Conservation (phyloP, 2,797 vertebrate species). For the Acrossocheilus wenchowensis region DNA sequence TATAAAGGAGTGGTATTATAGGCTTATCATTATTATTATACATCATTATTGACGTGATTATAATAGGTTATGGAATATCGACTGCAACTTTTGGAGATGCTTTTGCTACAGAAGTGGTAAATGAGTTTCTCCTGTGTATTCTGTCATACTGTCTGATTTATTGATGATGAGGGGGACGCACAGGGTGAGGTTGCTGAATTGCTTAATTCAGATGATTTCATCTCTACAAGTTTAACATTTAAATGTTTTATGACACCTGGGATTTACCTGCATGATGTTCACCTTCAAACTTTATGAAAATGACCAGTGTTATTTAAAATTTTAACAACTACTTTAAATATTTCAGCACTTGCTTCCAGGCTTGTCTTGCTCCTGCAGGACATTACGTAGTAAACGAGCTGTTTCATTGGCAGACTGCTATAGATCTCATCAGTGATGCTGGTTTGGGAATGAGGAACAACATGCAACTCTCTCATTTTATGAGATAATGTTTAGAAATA, state of each 20-base stretch:
- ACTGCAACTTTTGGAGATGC: neutral
- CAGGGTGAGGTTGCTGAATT: neutral
- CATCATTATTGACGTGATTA: neutral
- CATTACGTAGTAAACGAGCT: neutral
- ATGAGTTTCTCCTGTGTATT: constrained; percentile 14
- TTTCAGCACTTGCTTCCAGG: neutral
- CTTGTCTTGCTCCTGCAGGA: neutral
- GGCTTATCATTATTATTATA: neutral
- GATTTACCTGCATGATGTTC: constrained; percentile 6
- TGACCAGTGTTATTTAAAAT: neutral
- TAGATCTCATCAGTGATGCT: neutral
- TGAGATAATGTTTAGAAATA: constrained; percentile 8
- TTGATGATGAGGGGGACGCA: constrained; percentile 1
- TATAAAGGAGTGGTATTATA: too few species aligned
- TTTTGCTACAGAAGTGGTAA: neutral
- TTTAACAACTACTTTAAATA: constrained; percentile 1
- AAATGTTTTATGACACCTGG: constrained; percentile 21
- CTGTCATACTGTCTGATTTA: constrained; percentile 23
- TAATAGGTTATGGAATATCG: neutral
- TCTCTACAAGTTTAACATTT: neutral
- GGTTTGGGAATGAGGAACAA: neutral
- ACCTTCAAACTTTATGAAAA: constrained; percentile 1
- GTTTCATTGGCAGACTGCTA: neutral
- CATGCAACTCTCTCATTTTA: neutral
- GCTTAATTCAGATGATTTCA: constrained; percentile 21